Evolutionary conservation across 2,797 vertebrate genomes (phyloP).

Genomic region (Oryzias sinensis): DNA sequence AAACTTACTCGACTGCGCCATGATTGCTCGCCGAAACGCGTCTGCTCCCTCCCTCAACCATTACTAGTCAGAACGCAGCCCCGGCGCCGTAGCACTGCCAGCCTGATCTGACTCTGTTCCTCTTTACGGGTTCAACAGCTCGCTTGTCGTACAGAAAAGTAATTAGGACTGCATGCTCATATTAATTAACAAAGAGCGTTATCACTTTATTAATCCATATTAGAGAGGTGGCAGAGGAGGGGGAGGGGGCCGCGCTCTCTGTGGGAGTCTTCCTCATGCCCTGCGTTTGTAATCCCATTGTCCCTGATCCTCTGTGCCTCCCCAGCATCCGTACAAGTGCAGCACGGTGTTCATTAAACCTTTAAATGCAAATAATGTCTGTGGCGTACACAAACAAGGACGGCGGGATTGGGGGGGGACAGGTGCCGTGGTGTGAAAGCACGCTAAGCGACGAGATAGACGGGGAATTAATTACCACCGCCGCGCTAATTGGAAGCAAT

Average conservation of each 20-base stretch:
- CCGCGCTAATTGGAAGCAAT: slow-evolving; percentile 99
- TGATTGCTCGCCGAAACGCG: slow-evolving; percentile 48
- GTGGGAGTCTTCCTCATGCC: slow-evolving; percentile 80
- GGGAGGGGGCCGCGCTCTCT: slow-evolving; percentile 72
- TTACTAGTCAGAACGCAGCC: slow-evolving; percentile 60
- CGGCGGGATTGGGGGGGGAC: slow-evolving; percentile 87
- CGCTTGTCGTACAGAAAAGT: slow-evolving; percentile 88
- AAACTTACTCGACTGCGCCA: slow-evolving; percentile 53
- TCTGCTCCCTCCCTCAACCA: slow-evolving; percentile 32
- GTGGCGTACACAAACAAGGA: slow-evolving; percentile 97
- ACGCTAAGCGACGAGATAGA: slow-evolving; percentile 98
- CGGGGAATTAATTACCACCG: slow-evolving; percentile 99
- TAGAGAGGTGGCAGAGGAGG: slow-evolving; percentile 62
- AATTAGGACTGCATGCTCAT: slow-evolving; percentile 94
- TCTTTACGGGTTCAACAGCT: slow-evolving; percentile 81
- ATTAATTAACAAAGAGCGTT: slow-evolving; percentile 97
- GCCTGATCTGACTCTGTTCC: slow-evolving; percentile 69
- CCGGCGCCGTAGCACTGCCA: slow-evolving; percentile 39
- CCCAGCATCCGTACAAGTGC: slow-evolving; percentile 71
- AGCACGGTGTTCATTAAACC: slow-evolving; percentile 86
- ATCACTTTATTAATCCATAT: slow-evolving; percentile 95
- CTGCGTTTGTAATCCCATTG: slow-evolving; percentile 41
- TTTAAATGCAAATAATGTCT: slow-evolving; percentile 96
- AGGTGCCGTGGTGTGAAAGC: slow-evolving; percentile 98
- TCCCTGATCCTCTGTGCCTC: slow-evolving; percentile 41